Evolutionary conservation across 2,113 vertebrate genomes (phyloP).

Genomic region (Oenanthe oenanthe): DNA sequence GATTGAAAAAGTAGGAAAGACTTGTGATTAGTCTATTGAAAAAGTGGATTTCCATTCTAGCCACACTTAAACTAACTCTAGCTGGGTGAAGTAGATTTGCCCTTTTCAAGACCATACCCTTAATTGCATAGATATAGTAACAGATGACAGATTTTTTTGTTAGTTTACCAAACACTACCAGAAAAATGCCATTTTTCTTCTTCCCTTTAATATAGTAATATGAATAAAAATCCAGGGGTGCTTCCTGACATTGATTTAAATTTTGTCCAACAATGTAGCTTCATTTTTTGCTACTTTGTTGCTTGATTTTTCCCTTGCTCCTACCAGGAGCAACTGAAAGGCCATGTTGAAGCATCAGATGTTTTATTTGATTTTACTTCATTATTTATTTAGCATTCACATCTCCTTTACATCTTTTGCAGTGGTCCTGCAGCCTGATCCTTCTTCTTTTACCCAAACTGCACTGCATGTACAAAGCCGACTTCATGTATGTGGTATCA

Average conservation of each 20-base stretch:
- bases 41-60: neutral
- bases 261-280: neutral
- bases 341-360: neutral
- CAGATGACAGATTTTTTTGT: neutral
- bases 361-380: neutral
- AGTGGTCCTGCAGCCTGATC: neutral
- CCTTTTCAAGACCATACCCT: neutral
- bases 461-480: neutral
- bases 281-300: neutral
- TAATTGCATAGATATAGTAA: neutral
- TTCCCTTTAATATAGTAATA: neutral
- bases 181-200: neutral
- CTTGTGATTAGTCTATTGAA: neutral
- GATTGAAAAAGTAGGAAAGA: no score
- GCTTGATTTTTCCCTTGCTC: neutral
- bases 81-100: neutral
- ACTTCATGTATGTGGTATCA: neutral
- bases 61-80: neutral
- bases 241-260: neutral
- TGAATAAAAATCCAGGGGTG: neutral
- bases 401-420: neutral
- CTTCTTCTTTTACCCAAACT: neutral
- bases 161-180: neutral
- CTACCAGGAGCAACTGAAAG: neutral
- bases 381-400: neutral